Base-by-base conservation (phyloP, 2,888 invertebrate genomes). In the Helobdella robusta region DNA sequence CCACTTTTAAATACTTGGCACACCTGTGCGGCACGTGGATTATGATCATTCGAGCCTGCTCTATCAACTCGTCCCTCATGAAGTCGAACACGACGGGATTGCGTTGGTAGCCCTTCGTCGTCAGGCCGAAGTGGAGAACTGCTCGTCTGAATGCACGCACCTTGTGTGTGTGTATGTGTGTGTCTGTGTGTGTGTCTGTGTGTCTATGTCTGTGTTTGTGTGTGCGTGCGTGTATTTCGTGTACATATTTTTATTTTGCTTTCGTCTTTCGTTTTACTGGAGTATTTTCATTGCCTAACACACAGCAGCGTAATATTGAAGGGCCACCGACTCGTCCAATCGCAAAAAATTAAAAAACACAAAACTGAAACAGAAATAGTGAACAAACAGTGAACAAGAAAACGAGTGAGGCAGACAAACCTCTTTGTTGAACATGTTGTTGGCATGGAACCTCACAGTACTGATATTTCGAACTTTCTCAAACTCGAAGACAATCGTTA, bases 401-500 rank as follows among this genome's bases (percentile, higher is more conserved):
- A n/a, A n/a, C n/a, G n/a, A n/a, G n/a, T n/a, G n/a, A n/a, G n/a
- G n/a, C n/a, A n/a, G 11, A 64, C 54, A 32, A 18, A 91, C 88
- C 73, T 89, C 89, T 74, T 87, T 86, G 75, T 86, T 86, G 81
- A 88, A 89, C 79, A 87, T 86, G 79, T 92, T 92, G 80, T 89
- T 91, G 79, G 87, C 86, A 81, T 85, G 88, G 66, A 93, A 84
- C 75, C 87, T 86, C 34, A 91, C 86, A 0, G 86, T 85, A 56
- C 86, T 86, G 81, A 93, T 91, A 79, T 91, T 91, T 20, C 91
- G 84, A 67, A 90, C 87, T 75, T 85, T 84, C 76, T 91, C 91
- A 80, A 93, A 93, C 78, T 90, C 89, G 81, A 92, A 90, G 1
- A 85, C 83, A 50, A 93, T 82, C 60, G 64, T 40, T 15, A 91